Evolutionary conservation across 2,888 invertebrate species (phyloP).

Genomic region (Philonicus albiceps): DNA sequence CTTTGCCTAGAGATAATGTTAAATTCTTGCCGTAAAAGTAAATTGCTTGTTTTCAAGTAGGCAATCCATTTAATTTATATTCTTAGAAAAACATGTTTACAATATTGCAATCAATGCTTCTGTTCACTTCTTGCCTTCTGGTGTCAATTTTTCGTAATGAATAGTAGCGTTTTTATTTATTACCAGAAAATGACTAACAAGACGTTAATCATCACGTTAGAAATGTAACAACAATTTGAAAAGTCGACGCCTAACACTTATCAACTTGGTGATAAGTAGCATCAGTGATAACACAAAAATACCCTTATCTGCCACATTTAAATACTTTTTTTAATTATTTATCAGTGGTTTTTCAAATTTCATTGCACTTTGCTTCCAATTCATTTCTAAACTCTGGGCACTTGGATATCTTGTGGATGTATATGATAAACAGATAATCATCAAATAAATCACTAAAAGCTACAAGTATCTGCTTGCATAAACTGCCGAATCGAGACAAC

Average conservation of each 20-base stretch:
- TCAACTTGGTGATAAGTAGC: slow-evolving; percentile 4
- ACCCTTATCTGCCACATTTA: slow-evolving; percentile 8
- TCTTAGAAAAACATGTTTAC: not conserved
- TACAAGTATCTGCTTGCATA: not conserved
- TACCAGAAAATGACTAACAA: not conserved
- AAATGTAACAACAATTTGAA: not conserved
- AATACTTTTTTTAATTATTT: not conserved
- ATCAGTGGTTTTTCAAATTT: not conserved
- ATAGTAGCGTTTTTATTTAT: not conserved
- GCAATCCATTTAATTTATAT: not conserved
- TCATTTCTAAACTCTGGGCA: not conserved
- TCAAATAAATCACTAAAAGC: not conserved
- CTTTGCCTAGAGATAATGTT: not conserved
- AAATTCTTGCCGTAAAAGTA: not conserved
- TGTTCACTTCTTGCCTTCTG: not conserved
- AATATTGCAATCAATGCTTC: not conserved
- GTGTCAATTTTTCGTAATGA: not conserved
- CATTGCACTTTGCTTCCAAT: not conserved
- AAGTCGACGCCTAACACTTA: not conserved
- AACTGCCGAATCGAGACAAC: not conserved
- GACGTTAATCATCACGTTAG: not conserved
- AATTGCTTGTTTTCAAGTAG: not conserved
- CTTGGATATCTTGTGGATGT: not conserved
- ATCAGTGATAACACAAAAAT: slow-evolving; percentile 18
- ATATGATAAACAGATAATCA: not conserved